These are phyloP conservation scores for Pipistrellus kuhlii DNA, from an alignment of 2,797 vertebrate genomes.

Conservation along the genomic window DNA sequence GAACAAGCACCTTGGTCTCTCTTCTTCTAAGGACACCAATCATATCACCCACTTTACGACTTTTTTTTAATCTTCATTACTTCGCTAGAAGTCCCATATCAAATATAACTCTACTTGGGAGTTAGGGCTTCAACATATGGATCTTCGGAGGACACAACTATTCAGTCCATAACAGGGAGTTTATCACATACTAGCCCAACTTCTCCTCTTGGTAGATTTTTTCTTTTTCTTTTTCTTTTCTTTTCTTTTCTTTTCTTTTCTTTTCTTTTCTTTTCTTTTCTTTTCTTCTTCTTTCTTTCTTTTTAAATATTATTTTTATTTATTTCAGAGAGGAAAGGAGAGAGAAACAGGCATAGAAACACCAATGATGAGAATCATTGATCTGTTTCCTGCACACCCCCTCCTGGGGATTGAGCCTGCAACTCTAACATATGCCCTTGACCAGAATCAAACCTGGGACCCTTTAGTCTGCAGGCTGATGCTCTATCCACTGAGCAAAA, in stretches of 20 bases:
- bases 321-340: too few species aligned
- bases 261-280: not conserved
- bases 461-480: too few species aligned
- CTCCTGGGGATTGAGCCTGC: too few species aligned
- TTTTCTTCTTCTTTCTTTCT: too few species aligned
- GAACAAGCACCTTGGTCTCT: not conserved
- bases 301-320: too few species aligned
- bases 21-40: not conserved
- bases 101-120: not conserved
- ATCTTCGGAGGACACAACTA: not conserved
- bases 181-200: not conserved
- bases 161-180: not conserved
- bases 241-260: not conserved
- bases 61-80: not conserved
- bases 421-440: too few species aligned
- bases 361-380: too few species aligned
- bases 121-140: not conserved
- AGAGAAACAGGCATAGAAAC: too few species aligned
- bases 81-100: not conserved
- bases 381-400: too few species aligned
- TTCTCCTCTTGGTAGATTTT: not conserved
- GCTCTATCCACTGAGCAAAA: too few species aligned
- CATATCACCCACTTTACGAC: not conserved
- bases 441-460: too few species aligned
- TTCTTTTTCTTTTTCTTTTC: not conserved